These are phyloP conservation scores for Chloromyia formosa DNA, from an alignment of 2,888 invertebrate genomes.

Conservation along the genomic window DNA sequence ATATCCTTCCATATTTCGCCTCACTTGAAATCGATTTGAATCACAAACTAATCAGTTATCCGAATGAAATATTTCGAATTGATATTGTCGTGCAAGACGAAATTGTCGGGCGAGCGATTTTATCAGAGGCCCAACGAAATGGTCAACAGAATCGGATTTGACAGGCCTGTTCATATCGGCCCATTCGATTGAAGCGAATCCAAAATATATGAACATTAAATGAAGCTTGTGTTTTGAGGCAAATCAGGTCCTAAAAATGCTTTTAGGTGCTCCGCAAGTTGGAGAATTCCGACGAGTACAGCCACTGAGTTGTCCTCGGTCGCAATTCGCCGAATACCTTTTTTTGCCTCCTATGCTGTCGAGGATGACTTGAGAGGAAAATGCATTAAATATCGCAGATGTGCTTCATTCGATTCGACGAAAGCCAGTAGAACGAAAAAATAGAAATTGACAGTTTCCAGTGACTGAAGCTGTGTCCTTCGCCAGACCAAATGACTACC, in stretches of 20 bases:
- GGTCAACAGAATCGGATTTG: neutral
- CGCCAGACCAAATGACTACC: neutral
- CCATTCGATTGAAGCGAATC: neutral
- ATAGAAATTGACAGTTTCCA: neutral
- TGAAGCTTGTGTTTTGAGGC: too few relatives aligned
- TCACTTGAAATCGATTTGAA: slow-evolving; percentile 14
- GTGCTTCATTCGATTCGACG: neutral
- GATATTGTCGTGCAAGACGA: slow-evolving; percentile 2
- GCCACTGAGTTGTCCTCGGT: too few relatives aligned
- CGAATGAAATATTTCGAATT: slow-evolving; percentile 21
- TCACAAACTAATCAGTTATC: slow-evolving; percentile 33
- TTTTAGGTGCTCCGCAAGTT: too few relatives aligned
- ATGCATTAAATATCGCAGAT: neutral
- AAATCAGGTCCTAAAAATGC: too few relatives aligned
- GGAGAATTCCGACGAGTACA: too few relatives aligned
- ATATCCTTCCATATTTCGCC: neutral
- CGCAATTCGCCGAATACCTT: too few relatives aligned
- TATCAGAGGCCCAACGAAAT: neutral
- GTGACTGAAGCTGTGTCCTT: neutral
- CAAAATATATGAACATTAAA: too few relatives aligned
- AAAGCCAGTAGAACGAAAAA: neutral
- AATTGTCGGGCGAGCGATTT: neutral
- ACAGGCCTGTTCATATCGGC: neutral
- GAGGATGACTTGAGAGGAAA: neutral
- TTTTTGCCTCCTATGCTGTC: neutral